phyloP scores from a whole-genome alignment of 2,797 vertebrate genomes.

The Danionella dracula region DNA sequence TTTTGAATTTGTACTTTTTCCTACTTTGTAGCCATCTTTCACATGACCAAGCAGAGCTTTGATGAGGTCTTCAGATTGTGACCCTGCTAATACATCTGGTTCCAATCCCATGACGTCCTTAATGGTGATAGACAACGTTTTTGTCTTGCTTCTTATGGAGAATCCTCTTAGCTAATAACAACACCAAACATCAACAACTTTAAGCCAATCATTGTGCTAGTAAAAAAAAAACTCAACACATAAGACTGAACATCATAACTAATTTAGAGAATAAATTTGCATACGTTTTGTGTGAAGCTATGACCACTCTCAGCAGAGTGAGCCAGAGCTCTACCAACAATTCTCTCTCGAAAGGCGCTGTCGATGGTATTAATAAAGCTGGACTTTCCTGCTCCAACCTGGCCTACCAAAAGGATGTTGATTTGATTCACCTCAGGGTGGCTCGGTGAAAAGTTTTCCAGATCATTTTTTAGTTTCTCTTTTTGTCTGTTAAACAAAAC shows the following conservation, averaged over 20 bases:
- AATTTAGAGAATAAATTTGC: neutral
- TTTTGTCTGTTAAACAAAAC: neutral
- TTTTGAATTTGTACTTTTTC: no score
- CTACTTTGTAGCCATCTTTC: slow-evolving; percentile 14
- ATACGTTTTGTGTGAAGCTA: slow-evolving; percentile 37
- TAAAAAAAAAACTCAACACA: no score
- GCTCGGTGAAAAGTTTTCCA: neutral
- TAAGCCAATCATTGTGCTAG: no score
- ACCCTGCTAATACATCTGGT: rapidly evolving
- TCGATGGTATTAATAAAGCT: neutral
- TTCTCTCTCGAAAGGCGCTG: neutral
- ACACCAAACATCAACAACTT: neutral
- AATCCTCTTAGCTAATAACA: neutral
- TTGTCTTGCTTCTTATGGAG: neutral
- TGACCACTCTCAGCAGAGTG: neutral
- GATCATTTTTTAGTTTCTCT: neutral
- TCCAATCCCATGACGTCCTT: slow-evolving; percentile 30
- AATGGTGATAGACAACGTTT: neutral
- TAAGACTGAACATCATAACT: no score
- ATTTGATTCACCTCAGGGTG: rapidly evolving
- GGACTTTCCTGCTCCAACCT: slow-evolving; percentile 9
- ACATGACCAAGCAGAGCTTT: slow-evolving; percentile 1
- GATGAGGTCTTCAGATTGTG: neutral
- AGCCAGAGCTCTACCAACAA: neutral
- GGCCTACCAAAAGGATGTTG: neutral